Base-by-base conservation (phyloP, 1,140 invertebrate species). In the Euwallacea similis region DNA sequence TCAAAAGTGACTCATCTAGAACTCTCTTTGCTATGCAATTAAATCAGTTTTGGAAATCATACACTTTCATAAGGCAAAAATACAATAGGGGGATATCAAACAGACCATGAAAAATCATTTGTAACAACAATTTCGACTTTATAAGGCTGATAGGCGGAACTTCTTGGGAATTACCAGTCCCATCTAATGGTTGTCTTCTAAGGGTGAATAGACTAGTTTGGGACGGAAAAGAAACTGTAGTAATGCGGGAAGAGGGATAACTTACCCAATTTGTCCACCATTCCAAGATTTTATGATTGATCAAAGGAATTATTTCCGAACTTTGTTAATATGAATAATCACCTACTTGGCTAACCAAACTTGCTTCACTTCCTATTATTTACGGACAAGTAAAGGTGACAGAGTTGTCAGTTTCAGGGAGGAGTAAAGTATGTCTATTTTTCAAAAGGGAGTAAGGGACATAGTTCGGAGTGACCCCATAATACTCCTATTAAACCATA, bases 231-330 rank as follows among this genome's bases (percentile, higher is more conserved):
- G 21, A 33, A 33, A 4, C 21, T 33, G 21, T 1, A 4, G 21
- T 33, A 33, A 33, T 33, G 21, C 21, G 4, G 4, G 21, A 33
- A 4, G 1, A 33, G 4, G 21, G 11, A 10, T 58, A 53, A 64
- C 55, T 79, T 75, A 82, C 81, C 81, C 74, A 82, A 79, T 79
- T 81, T 80, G 76, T 82, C 81, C 71, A 82, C 81, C 81, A 82
- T 82, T 74, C 66, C 73, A 43, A 33, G 21, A 4, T 1, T 33
- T 33, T 33, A 2, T 33, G 4, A 33, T 33, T 33, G 4, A 33
- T 33, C 4, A 33, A 33, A 33, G 21, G 21, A 33, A 33, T 33
- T 33, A 33, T 33, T 33, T 33, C 21, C 4, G 21, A 33, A 33
- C 21, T 33, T 33, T 33, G 21, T 33, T 33, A 33, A 33, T 33